Evolutionary conservation across 2,888 invertebrate genomes (phyloP).

Genomic region (Oscheius sp.): DNA sequence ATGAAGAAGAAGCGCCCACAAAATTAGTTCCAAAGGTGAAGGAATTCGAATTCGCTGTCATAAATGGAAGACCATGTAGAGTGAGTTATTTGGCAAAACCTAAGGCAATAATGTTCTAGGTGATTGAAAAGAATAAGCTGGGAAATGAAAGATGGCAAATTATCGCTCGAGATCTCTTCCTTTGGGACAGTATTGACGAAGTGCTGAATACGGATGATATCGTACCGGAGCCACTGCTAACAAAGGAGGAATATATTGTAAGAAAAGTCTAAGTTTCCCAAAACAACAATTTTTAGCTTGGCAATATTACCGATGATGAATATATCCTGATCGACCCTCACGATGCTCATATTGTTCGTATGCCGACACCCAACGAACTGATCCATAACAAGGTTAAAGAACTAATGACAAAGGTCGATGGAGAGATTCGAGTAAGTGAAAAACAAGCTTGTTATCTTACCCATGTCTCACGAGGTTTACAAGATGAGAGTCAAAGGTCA

Average conservation of each 20-base stretch:
- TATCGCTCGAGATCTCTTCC: slow-evolving; percentile 12
- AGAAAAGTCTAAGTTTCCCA: neutral
- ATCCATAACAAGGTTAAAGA: slow-evolving; percentile 1
- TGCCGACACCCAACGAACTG: slow-evolving; percentile 1
- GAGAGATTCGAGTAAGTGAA: too few relatives aligned
- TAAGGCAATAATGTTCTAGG: neutral
- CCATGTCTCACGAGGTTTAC: too few relatives aligned
- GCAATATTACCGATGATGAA: neutral
- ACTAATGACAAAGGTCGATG: neutral
- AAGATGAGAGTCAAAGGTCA: too few relatives aligned
- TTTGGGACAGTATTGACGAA: slow-evolving; percentile 19
- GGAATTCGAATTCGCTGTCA: slow-evolving; percentile 21
- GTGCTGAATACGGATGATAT: slow-evolving; percentile 15
- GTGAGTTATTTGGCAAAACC: neutral
- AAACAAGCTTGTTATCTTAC: too few relatives aligned
- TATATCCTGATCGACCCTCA: slow-evolving; percentile 7
- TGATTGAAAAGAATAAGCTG: slow-evolving; percentile 19
- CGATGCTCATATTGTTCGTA: neutral
- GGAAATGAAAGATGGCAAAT: slow-evolving; percentile 17
- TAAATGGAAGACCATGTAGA: slow-evolving; percentile 9
- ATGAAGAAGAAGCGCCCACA: slow-evolving; percentile 11
- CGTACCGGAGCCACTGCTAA: slow-evolving; percentile 10
- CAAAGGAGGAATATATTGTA: slow-evolving; percentile 16
- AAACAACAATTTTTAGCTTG: slow-evolving; percentile 3
- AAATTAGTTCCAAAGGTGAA: neutral